Evolutionary conservation across 1,140 invertebrate genomes (phyloP), one percentile per base, ranked within the genome.

Genomic region (Bursaphelenchus mucronatus): DNA sequence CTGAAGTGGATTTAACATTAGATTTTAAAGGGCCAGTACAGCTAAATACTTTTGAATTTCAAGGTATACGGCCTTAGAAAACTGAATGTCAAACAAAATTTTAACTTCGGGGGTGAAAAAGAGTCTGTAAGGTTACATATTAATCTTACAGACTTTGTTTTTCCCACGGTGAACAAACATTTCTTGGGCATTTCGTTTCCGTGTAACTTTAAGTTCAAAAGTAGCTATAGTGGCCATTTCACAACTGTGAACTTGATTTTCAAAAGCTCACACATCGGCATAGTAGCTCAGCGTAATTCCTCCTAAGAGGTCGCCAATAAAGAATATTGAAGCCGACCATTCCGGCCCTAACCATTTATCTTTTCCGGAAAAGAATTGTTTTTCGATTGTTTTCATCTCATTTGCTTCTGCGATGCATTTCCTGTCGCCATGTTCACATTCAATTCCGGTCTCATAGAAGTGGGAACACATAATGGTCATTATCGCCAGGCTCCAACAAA

Each of bases 251-350:
- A 15, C n/a, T 9, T 21, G 11, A 3, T 11, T 17, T 11, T 17
- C 13, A 61, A 30, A 21, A 10, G n/a, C 56, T 50, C 9, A 62
- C 61, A 43, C 54, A 39, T 62, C 61, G 4, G 61, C 61, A 15
- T 17, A n/a, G 61, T 62, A 62, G 10, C 43, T 13, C 13, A 62
- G 30, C 11, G 51, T 11, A 49, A 50, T 17, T 10, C 61, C 61
- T 7, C 61, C 61, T 17, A 62, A n/a, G 3, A 62, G 44, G 9
- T 62, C 51, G 11, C 61, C 61, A n/a, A 62, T 21, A 11, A 63
- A 62, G 30, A 62, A 62, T 10, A 50, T 49, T 4, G 61, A 62
- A 10, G 11, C 10, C 11, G 51, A 13, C 61, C 61, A 62, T 62
- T 62, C 61, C 17, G 58, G 47, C 11, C 43, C 45, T 3, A 62